Evolutionary conservation across 2,888 invertebrate genomes (phyloP).

Genomic region (Heliconius sara): DNA sequence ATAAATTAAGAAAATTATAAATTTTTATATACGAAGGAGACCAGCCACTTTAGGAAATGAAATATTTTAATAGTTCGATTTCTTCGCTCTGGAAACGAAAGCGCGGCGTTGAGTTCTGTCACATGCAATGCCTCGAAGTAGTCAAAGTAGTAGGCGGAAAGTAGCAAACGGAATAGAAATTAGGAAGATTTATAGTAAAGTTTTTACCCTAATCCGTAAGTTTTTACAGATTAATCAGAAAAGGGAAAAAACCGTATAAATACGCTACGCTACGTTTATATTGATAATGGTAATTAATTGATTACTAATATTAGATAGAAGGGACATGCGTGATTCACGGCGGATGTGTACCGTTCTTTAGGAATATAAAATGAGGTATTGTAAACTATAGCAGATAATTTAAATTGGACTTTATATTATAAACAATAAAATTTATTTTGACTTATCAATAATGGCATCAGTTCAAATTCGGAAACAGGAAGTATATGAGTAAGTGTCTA

Average conservation of each 20-base stretch:
- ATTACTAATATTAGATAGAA: conserved; percentile 32
- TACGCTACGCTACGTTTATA: neutral
- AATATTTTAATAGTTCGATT: no score
- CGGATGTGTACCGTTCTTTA: conserved; percentile 35
- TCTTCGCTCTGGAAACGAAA: no score
- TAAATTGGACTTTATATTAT: neutral
- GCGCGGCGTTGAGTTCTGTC: no score
- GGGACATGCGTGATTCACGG: conserved; percentile 37
- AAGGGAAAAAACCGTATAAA: neutral
- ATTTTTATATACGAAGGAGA: no score
- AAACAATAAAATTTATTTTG: neutral
- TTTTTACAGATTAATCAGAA: neutral
- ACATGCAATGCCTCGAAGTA: no score
- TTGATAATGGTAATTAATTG: conserved; percentile 27
- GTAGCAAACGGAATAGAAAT: no score
- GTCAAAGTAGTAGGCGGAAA: no score
- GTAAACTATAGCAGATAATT: neutral
- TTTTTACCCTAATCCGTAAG: neutral
- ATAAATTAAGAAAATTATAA: no score
- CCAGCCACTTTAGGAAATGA: no score
- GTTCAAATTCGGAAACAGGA: conserved; percentile 43
- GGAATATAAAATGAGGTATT: conserved; percentile 36
- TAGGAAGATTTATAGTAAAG: no score
- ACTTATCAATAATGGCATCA: neutral
- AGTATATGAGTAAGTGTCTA: conserved; percentile 45